A percentile compares a stretch with the other conserved stretches of the same genome.
phyloP scores from a whole-genome alignment of 2,113 vertebrate species.

The Penelope pileata region DNA sequence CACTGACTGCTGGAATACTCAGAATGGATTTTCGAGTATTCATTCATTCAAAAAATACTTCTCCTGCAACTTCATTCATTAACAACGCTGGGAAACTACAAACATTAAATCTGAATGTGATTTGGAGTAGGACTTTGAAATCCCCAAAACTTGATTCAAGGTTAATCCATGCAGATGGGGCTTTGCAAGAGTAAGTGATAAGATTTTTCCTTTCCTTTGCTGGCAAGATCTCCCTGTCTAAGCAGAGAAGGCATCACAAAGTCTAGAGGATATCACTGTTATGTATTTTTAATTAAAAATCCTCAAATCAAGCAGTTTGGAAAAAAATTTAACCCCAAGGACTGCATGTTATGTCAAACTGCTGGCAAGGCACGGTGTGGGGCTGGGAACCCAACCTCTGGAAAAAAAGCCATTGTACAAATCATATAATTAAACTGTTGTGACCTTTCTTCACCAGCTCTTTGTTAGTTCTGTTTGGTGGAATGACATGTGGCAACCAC shows the following conservation, averaged over 20 bases:
- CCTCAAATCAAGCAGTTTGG: neutral
- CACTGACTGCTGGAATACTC: neutral
- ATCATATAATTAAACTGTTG: accelerated
- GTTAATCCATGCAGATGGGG: accelerated
- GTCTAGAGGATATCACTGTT: accelerated
- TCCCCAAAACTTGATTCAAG: neutral
- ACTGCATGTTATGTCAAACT: accelerated
- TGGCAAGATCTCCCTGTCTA: neutral
- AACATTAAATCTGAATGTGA: too few species aligned
- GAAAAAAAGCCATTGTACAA: neutral
- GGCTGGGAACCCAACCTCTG: neutral
- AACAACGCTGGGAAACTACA: neutral
- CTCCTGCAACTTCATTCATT: neutral
- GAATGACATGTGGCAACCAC: neutral
- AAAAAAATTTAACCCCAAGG: neutral
- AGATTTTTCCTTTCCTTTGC: neutral
- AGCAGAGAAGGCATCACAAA: neutral
- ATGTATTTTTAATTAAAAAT: neutral
- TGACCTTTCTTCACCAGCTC: neutral
- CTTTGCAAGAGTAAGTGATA: neutral
- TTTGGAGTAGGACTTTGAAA: neutral
- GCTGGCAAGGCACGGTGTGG: neutral
- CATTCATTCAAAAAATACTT: neutral
- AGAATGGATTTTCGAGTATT: neutral
- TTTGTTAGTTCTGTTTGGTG: neutral